Percentiles rank a stretch among this genome's conserved stretches.
Evolutionary conservation across 2,113 vertebrate genomes (phyloP).

Genomic region (Orthonyx spaldingii): DNA sequence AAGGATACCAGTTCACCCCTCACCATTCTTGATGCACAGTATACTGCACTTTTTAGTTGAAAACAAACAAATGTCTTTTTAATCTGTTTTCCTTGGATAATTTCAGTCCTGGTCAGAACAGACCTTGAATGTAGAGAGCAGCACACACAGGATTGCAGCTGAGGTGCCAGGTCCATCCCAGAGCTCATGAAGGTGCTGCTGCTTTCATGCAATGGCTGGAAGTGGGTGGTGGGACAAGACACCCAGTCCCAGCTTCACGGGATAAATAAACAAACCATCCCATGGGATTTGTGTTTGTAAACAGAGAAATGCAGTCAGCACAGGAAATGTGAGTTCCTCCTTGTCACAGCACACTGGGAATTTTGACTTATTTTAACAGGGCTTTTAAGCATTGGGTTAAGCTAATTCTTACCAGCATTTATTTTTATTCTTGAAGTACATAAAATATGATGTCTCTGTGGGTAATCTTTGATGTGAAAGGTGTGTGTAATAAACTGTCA

Average conservation of each 20-base stretch:
- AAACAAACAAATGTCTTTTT: neutral
- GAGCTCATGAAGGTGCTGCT: accelerated
- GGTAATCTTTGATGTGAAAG: neutral
- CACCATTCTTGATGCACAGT: neutral
- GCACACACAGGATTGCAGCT: neutral
- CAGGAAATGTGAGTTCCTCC: neutral
- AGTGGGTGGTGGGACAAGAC: neutral
- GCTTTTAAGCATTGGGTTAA: neutral
- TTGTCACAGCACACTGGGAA: neutral
- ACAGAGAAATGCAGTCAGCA: accelerated
- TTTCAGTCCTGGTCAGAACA: neutral
- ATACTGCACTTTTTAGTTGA: neutral
- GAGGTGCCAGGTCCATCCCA: neutral
- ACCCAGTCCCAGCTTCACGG: neutral
- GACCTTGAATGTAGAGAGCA: neutral
- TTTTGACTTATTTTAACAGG: neutral
- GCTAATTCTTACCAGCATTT: neutral
- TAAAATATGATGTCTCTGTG: neutral
- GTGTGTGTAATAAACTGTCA: neutral
- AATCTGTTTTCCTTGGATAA: neutral
- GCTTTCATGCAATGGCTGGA: neutral
- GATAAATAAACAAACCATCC: neutral
- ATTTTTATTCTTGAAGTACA: neutral
- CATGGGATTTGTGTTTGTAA: accelerated
- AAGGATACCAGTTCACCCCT: neutral